phyloP scores from a whole-genome alignment of 2,113 vertebrate genomes.

The Poeciliopsis occidentalis region DNA sequence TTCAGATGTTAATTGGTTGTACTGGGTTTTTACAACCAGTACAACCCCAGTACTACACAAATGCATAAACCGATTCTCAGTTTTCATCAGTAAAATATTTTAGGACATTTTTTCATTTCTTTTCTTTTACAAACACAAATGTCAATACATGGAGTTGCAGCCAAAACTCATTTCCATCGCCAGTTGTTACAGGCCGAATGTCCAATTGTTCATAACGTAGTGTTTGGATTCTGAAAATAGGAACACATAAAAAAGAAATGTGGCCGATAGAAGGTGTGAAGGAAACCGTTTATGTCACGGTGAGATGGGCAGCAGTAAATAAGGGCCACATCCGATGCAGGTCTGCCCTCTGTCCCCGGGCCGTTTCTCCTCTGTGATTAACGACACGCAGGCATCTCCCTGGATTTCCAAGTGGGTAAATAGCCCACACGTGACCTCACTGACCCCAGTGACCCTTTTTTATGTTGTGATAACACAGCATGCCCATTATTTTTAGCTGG shows the following conservation, averaged over 20 bases:
- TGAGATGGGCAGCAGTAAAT: background rate
- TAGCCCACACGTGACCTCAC: background rate
- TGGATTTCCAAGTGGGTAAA: background rate
- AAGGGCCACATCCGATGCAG: background rate
- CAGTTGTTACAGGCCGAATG: too few relatives aligned
- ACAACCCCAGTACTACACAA: background rate
- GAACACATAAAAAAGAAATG: background rate
- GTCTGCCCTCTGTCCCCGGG: background rate
- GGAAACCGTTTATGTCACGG: background rate
- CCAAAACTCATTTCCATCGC: background rate
- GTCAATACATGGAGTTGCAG: background rate
- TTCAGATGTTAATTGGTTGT: background rate
- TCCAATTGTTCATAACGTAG: too few relatives aligned
- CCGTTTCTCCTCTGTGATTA: background rate
- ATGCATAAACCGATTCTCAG: background rate
- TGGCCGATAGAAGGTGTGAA: background rate
- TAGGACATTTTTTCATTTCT: background rate
- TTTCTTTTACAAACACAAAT: background rate
- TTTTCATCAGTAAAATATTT: background rate
- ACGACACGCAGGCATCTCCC: background rate
- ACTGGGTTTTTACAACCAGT: background rate
- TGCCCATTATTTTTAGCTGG: background rate
- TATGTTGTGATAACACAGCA: conserved; percentile 3
- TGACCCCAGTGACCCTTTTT: background rate
- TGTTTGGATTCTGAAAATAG: background rate